Base-by-base conservation (phyloP, 2,888 invertebrate species). In the Odontothrips loti region DNA sequence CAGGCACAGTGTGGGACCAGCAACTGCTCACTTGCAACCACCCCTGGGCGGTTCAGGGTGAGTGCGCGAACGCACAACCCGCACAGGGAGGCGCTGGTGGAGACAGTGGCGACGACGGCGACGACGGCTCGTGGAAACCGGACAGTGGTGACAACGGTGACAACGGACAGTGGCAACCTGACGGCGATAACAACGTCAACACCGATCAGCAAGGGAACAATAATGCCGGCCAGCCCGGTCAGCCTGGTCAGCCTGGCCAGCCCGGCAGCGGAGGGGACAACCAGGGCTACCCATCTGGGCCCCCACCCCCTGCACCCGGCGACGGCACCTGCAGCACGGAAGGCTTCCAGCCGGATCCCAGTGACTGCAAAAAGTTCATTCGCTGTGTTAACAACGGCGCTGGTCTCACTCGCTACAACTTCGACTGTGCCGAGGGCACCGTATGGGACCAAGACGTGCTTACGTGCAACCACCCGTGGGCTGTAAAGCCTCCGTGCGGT, bases 11-110 rank as follows among this genome's bases (percentile, higher is more conserved):
- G 68, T 91, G 91, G 91, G 90, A 91, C 85, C 88, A 89, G 83
- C 87, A 89, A 63, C 87, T 91, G 82, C 88, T 91, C 85, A 90
- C 92, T 80, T 95, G 95, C 86, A 94, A 95, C 86, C 91, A 94
- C 86, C 90, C 90, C 63, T 91, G 91, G 89, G 90, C 91, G 82
- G 91, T 91, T 47, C 83, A 84, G 34, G 82, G 85, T 17, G 51
- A 81, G 79, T 47, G 47, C 75, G 47, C 15, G 12, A 63, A 80
- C 47, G 34, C 34, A 47, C 80, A 47, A 11, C 78, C 47, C 10
- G 81, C 81, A 9, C 81, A 75, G 27, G 68, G 68, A 23, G 68
- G 68, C 68, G 68, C 6, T 2, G 51, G 17, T 17, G 51, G 51
- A 1, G 68, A 27, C 27, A 27, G 27, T 27, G 68, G 68, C 11